Evolutionary conservation across 1,140 invertebrate species (phyloP), one percentile per base, ranked within the genome.

Genomic region (Wasmannia auropunctata): DNA sequence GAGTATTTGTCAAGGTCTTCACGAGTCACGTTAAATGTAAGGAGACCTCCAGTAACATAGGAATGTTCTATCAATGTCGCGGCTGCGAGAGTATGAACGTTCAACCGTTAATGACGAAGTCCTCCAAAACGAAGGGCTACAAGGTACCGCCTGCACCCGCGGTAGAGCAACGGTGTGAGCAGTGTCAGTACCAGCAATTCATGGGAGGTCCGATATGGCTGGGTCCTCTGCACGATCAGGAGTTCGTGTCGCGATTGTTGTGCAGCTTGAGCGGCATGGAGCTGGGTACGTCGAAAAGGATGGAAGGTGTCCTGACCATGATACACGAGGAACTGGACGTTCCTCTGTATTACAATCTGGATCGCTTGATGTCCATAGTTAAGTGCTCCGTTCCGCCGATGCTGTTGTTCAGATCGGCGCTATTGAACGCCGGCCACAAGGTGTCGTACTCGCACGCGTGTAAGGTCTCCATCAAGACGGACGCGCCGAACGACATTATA

Each of bases 181-280:
- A 98, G 92, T 99, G 99, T 94, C 96, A 96, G 2, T 96, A 97
- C 86, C 95, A 95, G 69, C 97, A 97, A 95, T 97, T 97, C 92
- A 94, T 99, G 81, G 98, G 98, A 51, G 99, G 99, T 22, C 99
- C 99, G 0, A 97, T 99, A 86, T 99, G 99, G 98, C 96, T 97
- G 6, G 98, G 96, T 14, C 97, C 97, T 14, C 96, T 99, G 46
- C 98, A 99, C 93, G 96, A 98, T 91, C 93, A 95, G 76, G 92
- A 95, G 0, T 99, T 99, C 95, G 96, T 99, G 69, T 96, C 49
- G 74, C 91, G 91, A 92, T 89, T 93, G 80, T 91, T 75, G 87
- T 95, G 46, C 91, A 96, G 79, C 91, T 96, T 92, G 62, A 92
- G 62, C 72, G 93, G 79, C 85, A 92, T 16, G 84, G 92, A 86